Evolutionary conservation across 2,888 invertebrate genomes (phyloP), one percentile per base, ranked within the genome.

Genomic region (Petrolisthes cinctipes): DNA sequence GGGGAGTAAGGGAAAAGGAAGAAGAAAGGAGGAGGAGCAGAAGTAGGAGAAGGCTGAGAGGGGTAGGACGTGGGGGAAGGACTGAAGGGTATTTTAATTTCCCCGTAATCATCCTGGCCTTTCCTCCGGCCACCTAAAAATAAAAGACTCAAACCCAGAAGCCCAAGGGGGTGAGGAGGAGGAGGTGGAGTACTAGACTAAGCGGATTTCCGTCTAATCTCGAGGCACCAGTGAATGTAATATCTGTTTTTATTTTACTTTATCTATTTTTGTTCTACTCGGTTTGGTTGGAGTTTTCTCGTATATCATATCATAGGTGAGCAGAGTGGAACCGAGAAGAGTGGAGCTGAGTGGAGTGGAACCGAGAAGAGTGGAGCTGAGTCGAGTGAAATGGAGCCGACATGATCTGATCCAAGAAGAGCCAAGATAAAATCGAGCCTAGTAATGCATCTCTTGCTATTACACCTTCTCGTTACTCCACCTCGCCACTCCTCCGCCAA

Each of bases 201-300:
- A 79, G 79, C 53, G 56, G 79, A 79, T 79, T 78, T 57, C 11
- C 57, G 37, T 79, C 79, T 79, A 79, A 79, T 79, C 79, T 79
- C 57, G 20, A n/a, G 56, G 56, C 4, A n/a, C n/a, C 53, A 23
- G 54, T 79, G 20, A 79, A 79, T n/a, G 79, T 79, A 20, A 79
- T 79, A 56, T 79, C 61, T 61, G 61, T 14, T 61, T 14, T 61
- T 14, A 61, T 14, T 61, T 14, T 14, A 61, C 61, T 61, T 61
- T 61, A 61, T 61, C 14, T 61, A 61, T 61, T 61, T 61, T 61
- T 61, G 61, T 61, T 14, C 6, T 61, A 6, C 61, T 61, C 14
- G 7, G 61, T 61, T 61, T 6, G 61, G 61, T 6, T 61, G 61
- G 14, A 9, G 14, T 61, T 9, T 61, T 61, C 14, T 61, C 61